phyloP scores from a whole-genome alignment of 2,888 invertebrate genomes.

The Luffia ferchaultella region DNA sequence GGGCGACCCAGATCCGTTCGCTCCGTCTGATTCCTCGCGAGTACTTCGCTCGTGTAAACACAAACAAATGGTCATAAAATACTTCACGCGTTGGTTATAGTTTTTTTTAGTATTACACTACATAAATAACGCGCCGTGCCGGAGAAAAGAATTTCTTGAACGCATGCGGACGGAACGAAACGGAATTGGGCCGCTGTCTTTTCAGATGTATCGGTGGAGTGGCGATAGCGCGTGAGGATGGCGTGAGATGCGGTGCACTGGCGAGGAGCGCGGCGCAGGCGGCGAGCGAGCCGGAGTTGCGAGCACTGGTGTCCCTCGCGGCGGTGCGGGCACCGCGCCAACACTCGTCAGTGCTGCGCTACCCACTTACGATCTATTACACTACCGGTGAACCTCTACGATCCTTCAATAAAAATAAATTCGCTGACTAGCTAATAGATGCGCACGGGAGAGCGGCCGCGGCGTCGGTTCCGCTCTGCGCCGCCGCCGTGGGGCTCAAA shows the following conservation, averaged over 20 bases:
- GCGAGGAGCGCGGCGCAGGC: conserved; percentile 33
- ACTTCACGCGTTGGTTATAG: neutral
- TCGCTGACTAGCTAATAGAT: conserved; percentile 24
- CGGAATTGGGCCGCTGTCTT: conserved; percentile 1
- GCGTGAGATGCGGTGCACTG: conserved; percentile 12
- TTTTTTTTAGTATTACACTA: conserved; percentile 8
- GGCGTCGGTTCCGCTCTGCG: conserved; percentile 1
- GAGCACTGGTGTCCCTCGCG: conserved; percentile 36
- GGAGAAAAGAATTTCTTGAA: conserved; percentile 1
- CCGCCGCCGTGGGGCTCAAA: neutral
- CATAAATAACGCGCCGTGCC: conserved; percentile 5
- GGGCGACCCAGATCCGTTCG: conserved; percentile 59
- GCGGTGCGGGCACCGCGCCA: conserved; percentile 51
- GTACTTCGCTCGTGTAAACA: conserved; percentile 30
- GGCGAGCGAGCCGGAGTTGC: conserved; percentile 42
- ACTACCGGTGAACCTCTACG: conserved; percentile 3
- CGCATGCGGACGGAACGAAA: neutral
- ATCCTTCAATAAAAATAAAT: conserved; percentile 47
- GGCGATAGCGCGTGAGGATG: conserved; percentile 10
- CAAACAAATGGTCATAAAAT: conserved; percentile 9
- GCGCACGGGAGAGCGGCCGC: conserved; percentile 13
- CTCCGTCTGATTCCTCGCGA: conserved; percentile 30
- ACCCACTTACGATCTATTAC: conserved; percentile 6
- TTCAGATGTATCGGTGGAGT: conserved; percentile 9
- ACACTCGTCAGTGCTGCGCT: conserved; percentile 17